These are phyloP conservation scores for Protobothrops mucrosquamatus DNA, from an alignment of 2,113 vertebrate genomes.

Conservation along the genomic window DNA sequence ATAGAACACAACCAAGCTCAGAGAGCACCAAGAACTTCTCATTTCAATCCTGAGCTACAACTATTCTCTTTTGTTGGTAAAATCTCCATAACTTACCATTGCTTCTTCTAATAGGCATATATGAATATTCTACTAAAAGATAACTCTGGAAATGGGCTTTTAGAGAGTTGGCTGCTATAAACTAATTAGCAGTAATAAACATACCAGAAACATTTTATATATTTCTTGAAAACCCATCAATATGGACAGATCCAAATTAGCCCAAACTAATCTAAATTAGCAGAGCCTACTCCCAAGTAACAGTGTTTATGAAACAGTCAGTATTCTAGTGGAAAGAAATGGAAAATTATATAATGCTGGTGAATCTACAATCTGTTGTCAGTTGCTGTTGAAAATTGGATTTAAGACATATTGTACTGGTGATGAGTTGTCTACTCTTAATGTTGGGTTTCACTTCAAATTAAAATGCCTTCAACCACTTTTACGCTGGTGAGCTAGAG, in stretches of 20 bases:
- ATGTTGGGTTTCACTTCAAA: background rate
- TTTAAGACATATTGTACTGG: background rate
- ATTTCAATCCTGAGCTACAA: background rate
- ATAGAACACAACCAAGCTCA: background rate
- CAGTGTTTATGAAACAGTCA: background rate
- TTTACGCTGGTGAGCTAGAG: background rate
- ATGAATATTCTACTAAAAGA: background rate
- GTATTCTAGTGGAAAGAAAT: background rate
- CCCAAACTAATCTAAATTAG: background rate
- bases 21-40: background rate
- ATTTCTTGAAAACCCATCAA: constrained; percentile 15
- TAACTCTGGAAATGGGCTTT: background rate
- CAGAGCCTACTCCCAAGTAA: background rate
- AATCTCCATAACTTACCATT: background rate
- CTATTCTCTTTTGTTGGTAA: background rate
- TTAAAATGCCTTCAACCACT: background rate
- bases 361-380: background rate
- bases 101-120: background rate
- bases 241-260: constrained; percentile 1
- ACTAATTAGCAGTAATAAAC: constrained; percentile 21
- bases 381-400: constrained; percentile 12
- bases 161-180: background rate
- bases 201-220: background rate
- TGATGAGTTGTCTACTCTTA: constrained; percentile 9
- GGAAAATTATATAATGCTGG: constrained; percentile 10